Conservation (phyloP, 2,113 vertebrate species). For the Clarias magur region DNA sequence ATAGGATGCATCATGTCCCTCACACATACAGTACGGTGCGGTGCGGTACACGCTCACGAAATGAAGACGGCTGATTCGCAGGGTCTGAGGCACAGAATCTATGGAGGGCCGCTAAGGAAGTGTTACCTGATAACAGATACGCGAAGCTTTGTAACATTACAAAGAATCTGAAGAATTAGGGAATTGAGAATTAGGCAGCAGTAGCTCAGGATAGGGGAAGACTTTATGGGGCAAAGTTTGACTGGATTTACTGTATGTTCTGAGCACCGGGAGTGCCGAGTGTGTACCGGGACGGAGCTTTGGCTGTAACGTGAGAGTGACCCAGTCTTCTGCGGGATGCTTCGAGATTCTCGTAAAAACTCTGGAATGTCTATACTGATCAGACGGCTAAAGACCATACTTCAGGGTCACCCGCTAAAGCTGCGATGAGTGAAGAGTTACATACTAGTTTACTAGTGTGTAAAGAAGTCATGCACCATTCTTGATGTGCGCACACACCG, state of each 20-base stretch:
- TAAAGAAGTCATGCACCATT: conserved; percentile 29
- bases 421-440: neutral
- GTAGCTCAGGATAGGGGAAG: conserved; percentile 69
- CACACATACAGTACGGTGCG: neutral
- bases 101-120: neutral
- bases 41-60: neutral
- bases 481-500: neutral
- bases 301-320: conserved; percentile 2
- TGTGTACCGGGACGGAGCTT: conserved; percentile 16
- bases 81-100: conserved; percentile 38
- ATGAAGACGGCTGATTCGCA: conserved; percentile 24
- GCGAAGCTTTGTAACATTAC: conserved; percentile 7
- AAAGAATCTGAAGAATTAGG: neutral
- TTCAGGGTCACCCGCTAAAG: neutral
- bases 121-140: conserved; percentile 19
- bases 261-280: conserved; percentile 39
- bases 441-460: neutral
- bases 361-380: conserved; percentile 1
- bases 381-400: neutral
- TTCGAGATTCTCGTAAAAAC: neutral
- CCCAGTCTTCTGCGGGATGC: no score
- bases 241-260: conserved; percentile 60
- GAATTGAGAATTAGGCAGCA: conserved; percentile 50
- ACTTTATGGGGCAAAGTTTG: conserved; percentile 67
- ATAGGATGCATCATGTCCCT: conserved; percentile 12